Base-by-base conservation (phyloP, 2,888 invertebrate species). In the Latrodectus hesperus region DNA sequence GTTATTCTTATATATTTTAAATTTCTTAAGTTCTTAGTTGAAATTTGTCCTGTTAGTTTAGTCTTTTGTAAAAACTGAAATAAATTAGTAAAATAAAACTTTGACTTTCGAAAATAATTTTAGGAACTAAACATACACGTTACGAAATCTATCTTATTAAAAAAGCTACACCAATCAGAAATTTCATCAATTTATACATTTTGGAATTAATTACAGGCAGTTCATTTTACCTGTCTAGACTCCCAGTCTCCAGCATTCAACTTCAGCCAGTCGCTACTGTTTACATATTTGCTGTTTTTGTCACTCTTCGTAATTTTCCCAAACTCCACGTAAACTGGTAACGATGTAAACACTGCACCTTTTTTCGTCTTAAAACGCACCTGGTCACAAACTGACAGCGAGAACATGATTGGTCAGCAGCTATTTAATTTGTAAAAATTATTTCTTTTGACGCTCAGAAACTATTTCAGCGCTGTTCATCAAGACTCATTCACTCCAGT, bases 251-350 rank as follows among this genome's bases (percentile, higher is more conserved):
- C 83, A 22, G 84, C 68, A 49, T 82, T 84, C 64, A 86, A 51
- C 53, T 84, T 88, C 49, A 88, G 70, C 89, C 89, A 89, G 22
- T 89, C 89, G 49, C 81, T 65, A 38, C 80, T 81, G 65, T 88
- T 89, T 22, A 86, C 84, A 67, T 73, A 80, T 65, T 86, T 84
- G 68, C 87, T 75, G 60, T 80, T 82, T 75, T 84, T 87, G 49
- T 89, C 89, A 12, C 82, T 71, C 51, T 83, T 84, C 17, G 87
- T 80, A n/a, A 89, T 82, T 70, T 89, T 89, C 5, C 89, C 88
- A 22, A 89, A 89, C 55, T 89, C 89, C 72, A 89, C 89, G 53
- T 83, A 87, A 1, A 90, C 89, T 3, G 89, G 89, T 14, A 89
- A 49, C 16, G 86, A 84, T 10, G 89, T 88, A 53, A 90, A 77